Evolutionary conservation across 2,888 invertebrate species (phyloP), one percentile per base, ranked within the genome.

Genomic region (Poecilobothrus nobilitatus): DNA sequence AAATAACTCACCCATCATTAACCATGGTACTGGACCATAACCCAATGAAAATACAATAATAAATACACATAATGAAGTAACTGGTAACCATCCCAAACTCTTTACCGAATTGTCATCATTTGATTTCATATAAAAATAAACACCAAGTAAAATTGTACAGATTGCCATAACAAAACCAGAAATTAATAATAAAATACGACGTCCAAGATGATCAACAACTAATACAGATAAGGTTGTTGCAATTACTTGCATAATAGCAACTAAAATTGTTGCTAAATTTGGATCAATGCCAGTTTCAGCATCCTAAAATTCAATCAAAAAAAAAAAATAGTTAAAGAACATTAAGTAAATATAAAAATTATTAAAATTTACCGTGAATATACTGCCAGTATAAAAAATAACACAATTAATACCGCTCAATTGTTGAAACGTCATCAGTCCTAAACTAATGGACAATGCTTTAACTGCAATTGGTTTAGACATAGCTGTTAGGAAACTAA

Each of bases 351-450:
- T n/a, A n/a, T n/a, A n/a, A n/a, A n/a, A n/a, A n/a, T 18, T 53
- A 4, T 67, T 67, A 6, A 87, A 87, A 15, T 91, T 88, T 53
- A 84, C 85, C 67, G 81, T 76, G 79, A 95, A 95, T 71, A 96
- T 95, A 2, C 84, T 79, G 0, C 86, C 86, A 0, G 90, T 86
- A 76, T 92, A 93, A 80, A 94, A 91, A 72, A 94, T 90, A 8
- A 94, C 89, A 0, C 91, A 91, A 75, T 94, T 94, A 67, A 92
- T 88, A 62, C 93, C 93, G 71, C 90, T 88, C 69, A 94, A 83
- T 79, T 95, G 95, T 78, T 96, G 96, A 82, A 95, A 92, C 75
- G 94, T 83, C 94, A 95, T 95, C 9, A 95, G 84, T 4, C 89
- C 88, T 76, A 90, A 88, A 72, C 88, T 88, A 70, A 93, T 90